These are phyloP conservation scores for Botrylloides violaceus DNA, from an alignment of 23 tunicate genomes.

Conservation along the genomic window DNA sequence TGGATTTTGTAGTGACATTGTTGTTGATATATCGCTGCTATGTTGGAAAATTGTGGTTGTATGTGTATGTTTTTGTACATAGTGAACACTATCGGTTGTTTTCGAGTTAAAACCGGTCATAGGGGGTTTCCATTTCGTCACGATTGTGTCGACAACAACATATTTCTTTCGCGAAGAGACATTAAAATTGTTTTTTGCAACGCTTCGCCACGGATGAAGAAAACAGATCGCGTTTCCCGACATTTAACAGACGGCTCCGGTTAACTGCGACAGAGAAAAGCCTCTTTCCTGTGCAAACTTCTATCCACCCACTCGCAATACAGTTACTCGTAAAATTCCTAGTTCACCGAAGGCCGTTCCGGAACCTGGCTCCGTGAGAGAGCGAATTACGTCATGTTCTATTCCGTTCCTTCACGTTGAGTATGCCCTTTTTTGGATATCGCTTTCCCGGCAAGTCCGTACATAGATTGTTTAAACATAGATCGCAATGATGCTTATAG, in stretches of 20 bases:
- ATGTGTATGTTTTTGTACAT: not conserved
- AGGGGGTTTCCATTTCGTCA: constrained; percentile 2
- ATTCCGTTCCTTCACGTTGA: not conserved
- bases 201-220: not conserved
- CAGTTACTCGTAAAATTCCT: not conserved
- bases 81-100: not conserved
- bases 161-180: not conserved
- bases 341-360: constrained; percentile 1
- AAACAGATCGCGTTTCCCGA: not conserved
- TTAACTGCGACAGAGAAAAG: not conserved
- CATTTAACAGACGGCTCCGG: not conserved
- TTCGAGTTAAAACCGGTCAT: not conserved
- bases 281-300: not conserved
- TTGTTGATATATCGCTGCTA: too few species aligned
- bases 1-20: too few species aligned
- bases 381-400: not conserved
- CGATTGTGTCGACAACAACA: not conserved
- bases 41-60: too few species aligned
- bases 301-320: not conserved
- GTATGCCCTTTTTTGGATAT: not conserved
- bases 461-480: not conserved
- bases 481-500: too few species aligned
- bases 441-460: not conserved
- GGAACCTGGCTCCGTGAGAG: not conserved
- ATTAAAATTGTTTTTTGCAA: not conserved